Evolutionary conservation across 2,113 vertebrate genomes (phyloP).

Genomic region (Leucoraja erinaceus): DNA sequence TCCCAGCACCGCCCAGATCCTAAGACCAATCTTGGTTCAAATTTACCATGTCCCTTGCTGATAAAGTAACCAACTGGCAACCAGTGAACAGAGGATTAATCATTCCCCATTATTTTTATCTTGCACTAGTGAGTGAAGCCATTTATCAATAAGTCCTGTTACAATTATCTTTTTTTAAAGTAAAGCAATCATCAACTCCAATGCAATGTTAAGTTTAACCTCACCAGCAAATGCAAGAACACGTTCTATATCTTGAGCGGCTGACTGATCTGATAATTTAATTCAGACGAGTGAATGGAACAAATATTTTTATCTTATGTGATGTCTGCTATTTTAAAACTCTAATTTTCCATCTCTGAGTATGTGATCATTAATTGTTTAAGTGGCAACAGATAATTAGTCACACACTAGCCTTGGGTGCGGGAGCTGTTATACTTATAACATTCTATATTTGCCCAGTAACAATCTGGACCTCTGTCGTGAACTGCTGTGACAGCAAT

Average conservation of each 20-base stretch:
- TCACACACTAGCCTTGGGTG: background rate
- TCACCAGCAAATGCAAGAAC: background rate
- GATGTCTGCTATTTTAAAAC: background rate
- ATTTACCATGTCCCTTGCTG: background rate
- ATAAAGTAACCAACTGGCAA: background rate
- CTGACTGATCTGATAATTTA: background rate
- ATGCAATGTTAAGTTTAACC: background rate
- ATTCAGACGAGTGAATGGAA: background rate
- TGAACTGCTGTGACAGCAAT: background rate
- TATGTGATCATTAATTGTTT: background rate
- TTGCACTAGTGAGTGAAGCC: background rate
- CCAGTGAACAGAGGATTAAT: background rate
- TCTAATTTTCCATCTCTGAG: background rate
- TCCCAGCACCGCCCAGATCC: background rate
- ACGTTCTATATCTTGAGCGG: background rate
- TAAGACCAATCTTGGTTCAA: background rate
- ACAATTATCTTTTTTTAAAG: background rate
- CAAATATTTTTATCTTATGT: background rate
- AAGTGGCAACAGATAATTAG: conserved; percentile 11
- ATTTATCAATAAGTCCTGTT: background rate
- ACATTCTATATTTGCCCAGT: background rate
- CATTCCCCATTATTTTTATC: background rate
- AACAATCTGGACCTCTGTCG: background rate
- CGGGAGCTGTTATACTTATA: background rate
- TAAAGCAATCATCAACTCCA: background rate